Conservation (phyloP, 2,113 vertebrate genomes). For the Chaetodon auriga region DNA sequence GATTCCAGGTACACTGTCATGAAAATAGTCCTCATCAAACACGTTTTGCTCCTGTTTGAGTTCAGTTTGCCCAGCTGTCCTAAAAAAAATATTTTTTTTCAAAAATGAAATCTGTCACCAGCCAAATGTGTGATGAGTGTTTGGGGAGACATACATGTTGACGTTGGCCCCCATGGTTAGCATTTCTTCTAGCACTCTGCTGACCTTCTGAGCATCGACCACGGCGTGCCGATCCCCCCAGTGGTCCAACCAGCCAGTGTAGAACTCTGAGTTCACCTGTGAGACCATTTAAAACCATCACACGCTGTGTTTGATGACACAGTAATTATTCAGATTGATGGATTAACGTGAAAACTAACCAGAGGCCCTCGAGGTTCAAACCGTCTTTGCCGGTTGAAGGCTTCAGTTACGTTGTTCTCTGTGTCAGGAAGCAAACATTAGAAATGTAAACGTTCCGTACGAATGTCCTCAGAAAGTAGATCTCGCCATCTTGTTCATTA, state of each 20-base stretch:
- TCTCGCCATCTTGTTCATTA: not conserved
- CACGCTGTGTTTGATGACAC: not conserved
- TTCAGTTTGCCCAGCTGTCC: not conserved
- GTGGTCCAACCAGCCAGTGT: conserved; percentile 98
- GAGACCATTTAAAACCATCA: conserved; percentile 15
- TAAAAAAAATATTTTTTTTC: no score
- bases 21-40: not conserved
- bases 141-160: conserved; percentile 89
- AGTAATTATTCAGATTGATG: not conserved
- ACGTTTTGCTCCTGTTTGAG: not conserved
- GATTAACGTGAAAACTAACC: conserved; percentile 81
- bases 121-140: not conserved
- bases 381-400: conserved; percentile 87
- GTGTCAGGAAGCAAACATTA: not conserved
- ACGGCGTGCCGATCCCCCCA: conserved; percentile 91
- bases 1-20: not conserved
- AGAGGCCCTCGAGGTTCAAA: conserved; percentile 91
- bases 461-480: not conserved
- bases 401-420: conserved; percentile 89
- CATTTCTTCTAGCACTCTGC: conserved; percentile 87
- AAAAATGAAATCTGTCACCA: no score
- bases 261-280: conserved; percentile 98
- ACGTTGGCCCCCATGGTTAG: conserved; percentile 92
- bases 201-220: conserved; percentile 79
- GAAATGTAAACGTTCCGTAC: not conserved